Evolutionary conservation across 1,140 invertebrate genomes (phyloP).

Genomic region (Campoletis sonorensis): DNA sequence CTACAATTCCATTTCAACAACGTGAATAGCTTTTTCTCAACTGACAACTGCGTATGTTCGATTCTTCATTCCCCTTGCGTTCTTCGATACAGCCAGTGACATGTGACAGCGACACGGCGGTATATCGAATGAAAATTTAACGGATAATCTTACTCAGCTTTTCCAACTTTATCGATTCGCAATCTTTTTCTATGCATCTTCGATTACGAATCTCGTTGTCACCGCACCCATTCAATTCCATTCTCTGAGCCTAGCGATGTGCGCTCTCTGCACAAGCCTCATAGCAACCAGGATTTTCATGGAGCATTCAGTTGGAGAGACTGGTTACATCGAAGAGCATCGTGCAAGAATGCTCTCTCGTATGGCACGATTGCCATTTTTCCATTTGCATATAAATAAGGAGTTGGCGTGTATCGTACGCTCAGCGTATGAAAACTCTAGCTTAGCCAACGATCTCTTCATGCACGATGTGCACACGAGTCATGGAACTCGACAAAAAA

Average conservation of each 20-base stretch:
- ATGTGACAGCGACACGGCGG: not conserved
- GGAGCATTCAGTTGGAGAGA: conserved; percentile 11
- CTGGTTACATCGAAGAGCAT: conserved; percentile 4
- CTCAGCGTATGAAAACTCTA: not conserved
- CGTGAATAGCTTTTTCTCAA: no score
- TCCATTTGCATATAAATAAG: conserved; percentile 67
- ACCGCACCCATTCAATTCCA: not conserved
- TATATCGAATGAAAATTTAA: not conserved
- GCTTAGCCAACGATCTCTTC: conserved; percentile 2
- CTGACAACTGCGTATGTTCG: no score
- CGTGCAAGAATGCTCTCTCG: conserved; percentile 48
- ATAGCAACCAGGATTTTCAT: conserved; percentile 5
- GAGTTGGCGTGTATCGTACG: conserved; percentile 42
- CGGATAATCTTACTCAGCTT: not conserved
- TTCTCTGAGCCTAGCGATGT: not conserved
- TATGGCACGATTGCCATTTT: conserved; percentile 53
- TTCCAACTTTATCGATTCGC: not conserved
- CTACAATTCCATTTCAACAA: no score
- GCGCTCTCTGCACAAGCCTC: not conserved
- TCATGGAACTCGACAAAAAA: conserved; percentile 33
- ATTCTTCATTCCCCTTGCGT: no score
- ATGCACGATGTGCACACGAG: conserved; percentile 24
- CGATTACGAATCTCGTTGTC: conserved; percentile 11
- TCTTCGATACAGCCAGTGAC: not conserved
- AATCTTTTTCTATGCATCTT: conserved; percentile 24